Percentiles rank a stretch among this genome's conserved stretches.
Conservation (phyloP, 2,888 invertebrate genomes). For the Luffia ferchaultella region DNA sequence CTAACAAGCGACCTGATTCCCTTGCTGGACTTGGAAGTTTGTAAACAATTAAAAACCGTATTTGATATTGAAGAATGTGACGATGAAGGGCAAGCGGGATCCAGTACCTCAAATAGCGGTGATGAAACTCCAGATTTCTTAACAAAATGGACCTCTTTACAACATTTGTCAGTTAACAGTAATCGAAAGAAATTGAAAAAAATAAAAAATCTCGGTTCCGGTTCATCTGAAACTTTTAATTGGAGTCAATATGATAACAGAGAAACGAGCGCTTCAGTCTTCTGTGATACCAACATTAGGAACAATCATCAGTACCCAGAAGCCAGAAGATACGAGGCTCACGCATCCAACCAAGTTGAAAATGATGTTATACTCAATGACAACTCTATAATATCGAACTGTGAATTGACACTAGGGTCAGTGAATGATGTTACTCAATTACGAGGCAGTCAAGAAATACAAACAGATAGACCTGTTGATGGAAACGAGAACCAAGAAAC, state of each 20-base stretch:
- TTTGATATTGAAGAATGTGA: neutral
- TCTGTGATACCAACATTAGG: conserved; percentile 48
- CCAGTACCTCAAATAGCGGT: conserved; percentile 19
- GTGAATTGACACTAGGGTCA: conserved; percentile 26
- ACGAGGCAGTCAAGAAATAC: conserved; percentile 44
- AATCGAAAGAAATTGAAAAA: conserved; percentile 6
- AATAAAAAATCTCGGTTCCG: conserved; percentile 19
- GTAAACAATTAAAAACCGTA: neutral
- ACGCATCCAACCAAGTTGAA: neutral
- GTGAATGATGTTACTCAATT: conserved; percentile 28
- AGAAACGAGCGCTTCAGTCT: conserved; percentile 16
- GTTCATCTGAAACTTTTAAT: conserved; percentile 24
- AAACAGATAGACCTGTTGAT: conserved; percentile 44
- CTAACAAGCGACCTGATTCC: neutral
- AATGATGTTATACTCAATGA: conserved; percentile 16
- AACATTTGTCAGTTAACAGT: conserved; percentile 10
- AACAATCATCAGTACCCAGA: conserved; percentile 53
- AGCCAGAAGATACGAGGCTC: conserved; percentile 20
- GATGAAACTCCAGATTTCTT: conserved; percentile 24
- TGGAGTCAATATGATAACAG: conserved; percentile 24
- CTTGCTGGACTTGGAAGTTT: neutral
- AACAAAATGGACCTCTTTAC: conserved; percentile 26
- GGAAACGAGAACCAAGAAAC: conserved; percentile 45
- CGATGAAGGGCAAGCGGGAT: neutral
- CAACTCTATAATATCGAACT: neutral